phyloP scores from a whole-genome alignment of 2,113 vertebrate genomes.

The Cromileptes altivelis region DNA sequence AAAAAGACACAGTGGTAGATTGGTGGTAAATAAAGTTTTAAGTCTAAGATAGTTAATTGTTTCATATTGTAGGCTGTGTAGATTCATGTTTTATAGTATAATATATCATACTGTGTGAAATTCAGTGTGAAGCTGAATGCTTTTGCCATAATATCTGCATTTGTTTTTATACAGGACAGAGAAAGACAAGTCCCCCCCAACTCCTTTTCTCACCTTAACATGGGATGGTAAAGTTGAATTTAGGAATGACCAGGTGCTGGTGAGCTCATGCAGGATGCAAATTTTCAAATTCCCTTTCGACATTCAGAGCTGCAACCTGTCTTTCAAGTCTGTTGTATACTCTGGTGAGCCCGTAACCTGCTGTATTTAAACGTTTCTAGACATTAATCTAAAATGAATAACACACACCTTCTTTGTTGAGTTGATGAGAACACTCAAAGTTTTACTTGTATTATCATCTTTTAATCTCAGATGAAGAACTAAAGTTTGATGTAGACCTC shows the following conservation, averaged over 20 bases:
- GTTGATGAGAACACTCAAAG: neutral
- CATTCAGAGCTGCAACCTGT: constrained; percentile 73
- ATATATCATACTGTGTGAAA: neutral
- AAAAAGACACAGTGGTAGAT: too few species aligned
- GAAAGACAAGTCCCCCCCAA: constrained; percentile 53
- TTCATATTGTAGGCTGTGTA: too few species aligned
- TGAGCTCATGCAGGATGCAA: constrained; percentile 75
- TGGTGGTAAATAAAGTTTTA: too few species aligned
- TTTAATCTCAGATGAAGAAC: constrained; percentile 16
- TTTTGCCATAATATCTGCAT: neutral
- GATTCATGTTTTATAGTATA: neutral
- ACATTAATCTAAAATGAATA: neutral
- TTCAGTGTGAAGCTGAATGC: neutral
- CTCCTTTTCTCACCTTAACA: constrained; percentile 40
- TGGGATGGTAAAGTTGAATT: neutral
- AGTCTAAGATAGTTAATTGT: too few species aligned
- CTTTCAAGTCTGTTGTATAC: constrained; percentile 69
- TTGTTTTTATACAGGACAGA: constrained; percentile 65
- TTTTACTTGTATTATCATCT: neutral
- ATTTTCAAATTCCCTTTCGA: constrained; percentile 79
- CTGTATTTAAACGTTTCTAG: neutral
- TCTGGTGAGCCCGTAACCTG: constrained; percentile 42
- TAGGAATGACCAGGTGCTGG: constrained; percentile 58
- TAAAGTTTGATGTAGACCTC: too few species aligned
- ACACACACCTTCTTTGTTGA: neutral